Conservation (phyloP, 2,888 invertebrate genomes). For the Anagyrus pseudococci region DNA sequence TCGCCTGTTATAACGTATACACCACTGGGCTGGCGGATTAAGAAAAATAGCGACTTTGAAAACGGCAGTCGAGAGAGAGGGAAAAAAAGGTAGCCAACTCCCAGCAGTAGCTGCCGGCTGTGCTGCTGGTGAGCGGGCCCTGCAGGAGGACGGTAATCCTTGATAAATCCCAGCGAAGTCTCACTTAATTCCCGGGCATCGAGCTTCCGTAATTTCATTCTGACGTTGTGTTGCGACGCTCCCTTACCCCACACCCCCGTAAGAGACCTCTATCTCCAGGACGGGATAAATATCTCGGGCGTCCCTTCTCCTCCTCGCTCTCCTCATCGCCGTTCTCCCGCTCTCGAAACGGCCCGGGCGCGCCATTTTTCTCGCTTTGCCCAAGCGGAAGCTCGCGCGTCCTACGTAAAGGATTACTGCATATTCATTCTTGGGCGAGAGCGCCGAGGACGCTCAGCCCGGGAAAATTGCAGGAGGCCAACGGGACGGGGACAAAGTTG, state of each 20-base stretch:
- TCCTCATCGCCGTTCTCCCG: too few species aligned
- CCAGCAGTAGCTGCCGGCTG: conserved; percentile 20
- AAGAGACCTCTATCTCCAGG: conserved; percentile 1
- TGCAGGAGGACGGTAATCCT: conserved; percentile 53
- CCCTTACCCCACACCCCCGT: conserved; percentile 17
- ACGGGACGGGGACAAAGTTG: conserved; percentile 22
- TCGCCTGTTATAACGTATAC: too few species aligned
- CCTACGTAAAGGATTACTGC: conserved; percentile 29
- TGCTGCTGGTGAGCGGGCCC: conserved; percentile 27
- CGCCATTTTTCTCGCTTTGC: conserved; percentile 33
- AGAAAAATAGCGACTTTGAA: too few species aligned
- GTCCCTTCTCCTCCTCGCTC: neutral
- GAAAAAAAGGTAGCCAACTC: neutral
- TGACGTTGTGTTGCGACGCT: conserved; percentile 44
- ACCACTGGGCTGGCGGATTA: too few species aligned
- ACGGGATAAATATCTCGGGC: conserved; percentile 23
- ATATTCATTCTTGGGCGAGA: conserved; percentile 26
- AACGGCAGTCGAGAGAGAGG: neutral
- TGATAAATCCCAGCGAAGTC: conserved; percentile 57
- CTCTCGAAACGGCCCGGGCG: conserved; percentile 13
- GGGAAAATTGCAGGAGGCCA: conserved; percentile 1
- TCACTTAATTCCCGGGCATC: conserved; percentile 54
- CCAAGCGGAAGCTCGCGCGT: too few species aligned
- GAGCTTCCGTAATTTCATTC: conserved; percentile 58
- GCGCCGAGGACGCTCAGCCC: neutral